Conservation (phyloP, 2,888 invertebrate genomes). For the Fabriciana adippe region DNA sequence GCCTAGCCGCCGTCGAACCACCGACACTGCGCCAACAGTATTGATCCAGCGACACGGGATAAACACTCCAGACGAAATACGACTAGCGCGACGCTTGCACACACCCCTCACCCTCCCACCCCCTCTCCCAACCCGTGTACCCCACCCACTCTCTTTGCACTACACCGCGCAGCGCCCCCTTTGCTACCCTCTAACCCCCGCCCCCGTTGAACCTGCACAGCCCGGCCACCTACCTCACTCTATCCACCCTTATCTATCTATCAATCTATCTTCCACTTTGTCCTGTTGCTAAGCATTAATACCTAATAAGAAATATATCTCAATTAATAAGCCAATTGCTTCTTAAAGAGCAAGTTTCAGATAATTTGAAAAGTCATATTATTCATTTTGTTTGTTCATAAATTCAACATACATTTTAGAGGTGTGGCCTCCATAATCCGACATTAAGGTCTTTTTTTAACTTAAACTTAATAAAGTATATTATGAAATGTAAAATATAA, state of each 20-base stretch:
- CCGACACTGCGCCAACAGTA: constrained; percentile 82
- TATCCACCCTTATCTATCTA: constrained; percentile 43
- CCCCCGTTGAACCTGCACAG: constrained; percentile 38
- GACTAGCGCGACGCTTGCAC: constrained; percentile 78
- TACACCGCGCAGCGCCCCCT: constrained; percentile 62
- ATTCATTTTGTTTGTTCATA: too few species aligned
- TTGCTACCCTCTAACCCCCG: constrained; percentile 57
- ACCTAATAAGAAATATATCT: background rate
- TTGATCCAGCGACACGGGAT: constrained; percentile 81
- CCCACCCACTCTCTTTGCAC: constrained; percentile 52
- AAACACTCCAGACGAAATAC: constrained; percentile 82
- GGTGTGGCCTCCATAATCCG: too few species aligned
- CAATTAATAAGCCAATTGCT: background rate
- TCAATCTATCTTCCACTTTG: constrained; percentile 36
- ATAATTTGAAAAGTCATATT: too few species aligned
- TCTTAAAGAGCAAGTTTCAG: too few species aligned
- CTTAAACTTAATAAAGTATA: too few species aligned
- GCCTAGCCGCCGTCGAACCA: constrained; percentile 76
- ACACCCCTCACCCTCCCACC: constrained; percentile 66
- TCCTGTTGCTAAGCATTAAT: constrained; percentile 45
- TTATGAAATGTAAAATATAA: too few species aligned
- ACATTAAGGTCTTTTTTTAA: too few species aligned
- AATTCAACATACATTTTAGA: too few species aligned
- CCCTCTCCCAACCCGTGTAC: constrained; percentile 53
- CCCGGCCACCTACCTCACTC: constrained; percentile 44